Evolutionary conservation across 2,797 vertebrate genomes (phyloP).

Genomic region (Mycteria americana): DNA sequence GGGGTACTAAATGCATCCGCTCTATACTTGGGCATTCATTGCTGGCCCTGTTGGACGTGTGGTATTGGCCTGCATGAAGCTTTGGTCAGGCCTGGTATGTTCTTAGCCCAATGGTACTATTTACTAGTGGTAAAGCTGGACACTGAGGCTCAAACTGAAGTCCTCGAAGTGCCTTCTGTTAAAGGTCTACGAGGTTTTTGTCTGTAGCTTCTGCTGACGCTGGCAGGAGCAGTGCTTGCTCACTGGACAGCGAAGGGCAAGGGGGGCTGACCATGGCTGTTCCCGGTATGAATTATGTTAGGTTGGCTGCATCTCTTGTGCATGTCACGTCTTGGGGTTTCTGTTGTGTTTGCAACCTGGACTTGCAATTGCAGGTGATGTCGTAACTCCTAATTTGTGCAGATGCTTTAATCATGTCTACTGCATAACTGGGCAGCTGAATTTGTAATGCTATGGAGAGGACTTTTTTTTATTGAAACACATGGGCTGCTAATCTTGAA

Average conservation of each 20-base stretch:
- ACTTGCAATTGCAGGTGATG: not conserved
- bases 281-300: not conserved
- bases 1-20: accelerated
- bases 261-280: not conserved
- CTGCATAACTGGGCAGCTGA: not conserved
- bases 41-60: not conserved
- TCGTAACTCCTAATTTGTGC: not conserved
- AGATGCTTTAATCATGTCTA: not conserved
- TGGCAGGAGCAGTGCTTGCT: not conserved
- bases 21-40: not conserved
- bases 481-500: not conserved
- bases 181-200: not conserved
- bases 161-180: not conserved
- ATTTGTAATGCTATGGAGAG: not conserved
- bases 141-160: not conserved
- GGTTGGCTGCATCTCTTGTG: not conserved
- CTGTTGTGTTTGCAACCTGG: accelerated
- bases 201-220: not conserved
- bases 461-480: not conserved
- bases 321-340: accelerated
- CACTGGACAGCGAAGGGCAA: not conserved
- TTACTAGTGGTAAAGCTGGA: not conserved
- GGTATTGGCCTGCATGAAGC: not conserved
- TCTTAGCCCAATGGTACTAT: not conserved
- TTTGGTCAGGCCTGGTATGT: not conserved